Base-by-base conservation (phyloP, 2,797 vertebrate species). In the Sitta carolinensis region DNA sequence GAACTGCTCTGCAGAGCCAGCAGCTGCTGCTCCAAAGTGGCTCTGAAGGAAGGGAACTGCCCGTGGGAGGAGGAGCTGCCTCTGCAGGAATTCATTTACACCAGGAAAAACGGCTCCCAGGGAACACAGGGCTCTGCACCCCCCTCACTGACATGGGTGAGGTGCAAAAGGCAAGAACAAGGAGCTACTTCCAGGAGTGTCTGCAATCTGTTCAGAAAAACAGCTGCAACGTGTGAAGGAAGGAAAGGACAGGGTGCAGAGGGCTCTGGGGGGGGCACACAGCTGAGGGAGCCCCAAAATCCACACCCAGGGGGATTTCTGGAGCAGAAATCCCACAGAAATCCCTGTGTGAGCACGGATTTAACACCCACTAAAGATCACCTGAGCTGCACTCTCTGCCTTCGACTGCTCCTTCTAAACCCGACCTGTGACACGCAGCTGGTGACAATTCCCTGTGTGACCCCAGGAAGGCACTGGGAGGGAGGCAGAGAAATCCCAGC, bases 391-490 rank as follows among this genome's bases (percentile, higher is more conserved):
- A 43, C 43, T 43, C 8, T 43, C 43, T 43, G 43, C 43, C 43
- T 43, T 32, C n/a, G 4, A 34, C 61, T 51, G 45, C 38, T 68
- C 7, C 0, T 36, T 36, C 26, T 12, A 12, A 64, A 50, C 1
- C 11, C 1, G 1, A 8, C 3, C 34, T 20, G 77, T 13, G 77
- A 21, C 32, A 69, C 8, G 18, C 34, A 12, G 45, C 80, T 13
- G 2, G 4, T 25, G 43, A 58, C 70, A 76, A 27, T 1, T 10
- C n/a, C 40, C 42, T 4, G 0, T 0, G 2, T 0, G 29, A 63
- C 15, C 16, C 1, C 6, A 50, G 14, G 13, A 14, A 34, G 47
- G 1, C 62, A 11, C 61, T 1, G 1, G 2, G 38, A 45, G 34
- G 1, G 6, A 62, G 10, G 6, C 51, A 10, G 19, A 48, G 42